Conservation (phyloP, 2,797 vertebrate species). For the Esox lucius region DNA sequence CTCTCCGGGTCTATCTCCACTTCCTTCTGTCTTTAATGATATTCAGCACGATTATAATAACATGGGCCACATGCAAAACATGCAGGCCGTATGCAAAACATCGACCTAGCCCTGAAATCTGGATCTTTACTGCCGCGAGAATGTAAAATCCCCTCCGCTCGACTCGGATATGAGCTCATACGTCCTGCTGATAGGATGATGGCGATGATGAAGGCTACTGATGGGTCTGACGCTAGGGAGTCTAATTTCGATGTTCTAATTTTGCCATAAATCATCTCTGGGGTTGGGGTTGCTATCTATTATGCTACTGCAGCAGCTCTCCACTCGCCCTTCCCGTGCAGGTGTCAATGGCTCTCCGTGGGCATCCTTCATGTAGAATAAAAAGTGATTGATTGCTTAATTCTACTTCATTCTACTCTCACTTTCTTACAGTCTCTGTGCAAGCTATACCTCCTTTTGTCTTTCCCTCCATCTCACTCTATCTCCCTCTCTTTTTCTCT, state of each 20-base stretch:
- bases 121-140: constrained; percentile 1
- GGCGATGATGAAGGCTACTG: constrained; percentile 45
- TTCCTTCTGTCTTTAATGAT: constrained; percentile 60
- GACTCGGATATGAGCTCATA: neutral
- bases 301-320: neutral
- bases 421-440: neutral
- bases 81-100: constrained; percentile 62
- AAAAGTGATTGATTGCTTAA: constrained; percentile 40
- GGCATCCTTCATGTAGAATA: neutral
- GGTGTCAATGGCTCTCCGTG: neutral
- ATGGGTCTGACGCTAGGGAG: constrained; percentile 36
- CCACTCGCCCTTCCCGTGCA: neutral
- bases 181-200: constrained; percentile 43
- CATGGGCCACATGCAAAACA: constrained; percentile 66
- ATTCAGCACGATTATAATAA: constrained; percentile 77
- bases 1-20: constrained; percentile 27
- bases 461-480: constrained; percentile 5
- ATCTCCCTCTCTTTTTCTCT: neutral
- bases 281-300: constrained; percentile 18
- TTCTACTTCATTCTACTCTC: constrained; percentile 7
- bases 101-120: constrained; percentile 23
- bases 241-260: constrained; percentile 37
- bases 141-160: too few relatives aligned
- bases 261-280: constrained; percentile 39
- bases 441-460: neutral